Base-by-base conservation (phyloP, 2,888 invertebrate species). In the Heliconius erato region DNA sequence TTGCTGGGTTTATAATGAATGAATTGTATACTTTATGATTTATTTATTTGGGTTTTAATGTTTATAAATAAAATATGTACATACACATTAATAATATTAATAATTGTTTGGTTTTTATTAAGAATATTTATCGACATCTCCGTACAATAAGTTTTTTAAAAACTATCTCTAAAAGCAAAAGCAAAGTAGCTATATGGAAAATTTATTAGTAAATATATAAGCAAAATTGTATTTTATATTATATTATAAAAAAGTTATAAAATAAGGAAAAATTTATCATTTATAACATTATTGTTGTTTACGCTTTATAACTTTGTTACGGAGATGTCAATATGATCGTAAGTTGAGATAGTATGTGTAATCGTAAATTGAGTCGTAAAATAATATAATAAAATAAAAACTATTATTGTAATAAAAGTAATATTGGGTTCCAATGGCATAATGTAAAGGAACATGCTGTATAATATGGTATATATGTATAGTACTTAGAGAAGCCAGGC, bases 401-500 rank as follows among this genome's bases (percentile, higher is more conserved):
- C n/a, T 23, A 11, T 71, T 71, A 3, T 26, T 16, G 16, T 72
- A 44, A 72, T 72, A 49, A 16, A 72, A 26, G 26, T 72, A 40
- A 40, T 76, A 63, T n/a, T 0, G 19, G 26, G 28, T 68, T 40
- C 35, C 65, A 40, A 40, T 63, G 54, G 40, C 3, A 67, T 16
- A 28, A 49, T 78, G 44, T 28, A 78, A 35, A 26, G 65, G 40
- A 65, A 67, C 78, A 78, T 78, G 78, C 78, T 68, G 44, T 26
- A 44, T 72, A 63, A n/a, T n/a, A 49, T 44, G 26, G 44, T 26
- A n/a, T 71, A 71, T 2, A 12, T 44, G 2, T 63, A n/a, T 59
- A 59, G 59, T 65, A 44, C 1, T 69, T 54, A 40, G 32, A 79
- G 79, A 79, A 79, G 79, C 79, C 79, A 71, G 35, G 68, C 40